Evolutionary conservation across 1,140 invertebrate species (phyloP), one percentile per base, ranked within the genome.

Genomic region (Drosophila yakuba): DNA sequence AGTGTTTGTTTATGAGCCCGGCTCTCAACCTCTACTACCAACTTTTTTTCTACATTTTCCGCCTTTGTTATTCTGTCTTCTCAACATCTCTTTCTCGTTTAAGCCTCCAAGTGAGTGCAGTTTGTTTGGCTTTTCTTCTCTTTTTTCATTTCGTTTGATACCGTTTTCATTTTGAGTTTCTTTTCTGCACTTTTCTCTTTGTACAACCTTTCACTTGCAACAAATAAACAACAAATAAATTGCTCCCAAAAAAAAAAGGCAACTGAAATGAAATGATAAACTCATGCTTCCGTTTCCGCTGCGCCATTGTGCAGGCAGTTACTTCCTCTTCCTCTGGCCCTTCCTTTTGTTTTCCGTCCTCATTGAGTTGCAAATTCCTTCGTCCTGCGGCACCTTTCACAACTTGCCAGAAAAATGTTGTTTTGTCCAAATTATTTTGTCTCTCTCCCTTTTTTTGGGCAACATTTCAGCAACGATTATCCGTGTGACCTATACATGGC

Each of bases 241-340:
- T 62, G 58, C 4, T 14, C 38, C 38, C 11, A 55, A 73, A 78
- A 63, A 17, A 17, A 17, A 48, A 32, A 62, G 38, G 38, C 41
- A 47, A 67, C 54, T 41, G 64, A 80, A 57, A 80, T 59, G 44
- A 75, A 73, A 86, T 69, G 80, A 77, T 84, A 80, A 80, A 84
- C 80, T 89, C 76, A 74, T 71, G 77, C 90, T 91, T 91, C 90
- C 90, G 90, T 91, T 91, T 91, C 90, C 90, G 90, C 90, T 89
- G 89, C 82, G 90, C 89, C 84, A 91, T 83, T 82, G 86, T 82
- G 84, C 85, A 84, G 75, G 71, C 71, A 83, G 80, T 72, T 74
- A 36, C 71, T 64, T 77, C 68, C 74, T 67, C 71, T 64, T 60
- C 41, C 63, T 50, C 45, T 63, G 64, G 25, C 36, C 50, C 44